A percentile compares a stretch with the other conserved stretches of the same genome.
phyloP scores from a whole-genome alignment of 2,888 invertebrate genomes.

The Drosophila cognata region DNA sequence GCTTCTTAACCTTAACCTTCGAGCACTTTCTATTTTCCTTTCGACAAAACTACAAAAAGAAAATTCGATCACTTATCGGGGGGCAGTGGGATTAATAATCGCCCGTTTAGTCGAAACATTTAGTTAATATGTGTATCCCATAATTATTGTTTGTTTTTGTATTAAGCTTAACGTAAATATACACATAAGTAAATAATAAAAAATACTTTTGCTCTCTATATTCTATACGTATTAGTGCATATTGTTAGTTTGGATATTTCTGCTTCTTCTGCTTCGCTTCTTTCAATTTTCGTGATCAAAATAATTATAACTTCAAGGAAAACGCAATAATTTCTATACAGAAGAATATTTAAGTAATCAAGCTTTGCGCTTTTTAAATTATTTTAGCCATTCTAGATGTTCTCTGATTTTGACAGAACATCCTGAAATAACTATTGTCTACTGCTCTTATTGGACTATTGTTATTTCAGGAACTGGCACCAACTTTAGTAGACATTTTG shows the following conservation, averaged over 20 bases:
- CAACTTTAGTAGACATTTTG: not conserved
- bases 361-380: not conserved
- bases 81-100: constrained; percentile 6
- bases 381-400: not conserved
- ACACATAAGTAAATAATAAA: constrained; percentile 9
- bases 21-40: constrained; percentile 69
- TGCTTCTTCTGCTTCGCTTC: not conserved
- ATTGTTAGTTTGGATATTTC: not conserved
- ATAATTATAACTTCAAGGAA: not conserved
- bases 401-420: not conserved
- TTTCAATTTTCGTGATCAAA: not conserved
- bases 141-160: constrained; percentile 13
- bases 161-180: constrained; percentile 10
- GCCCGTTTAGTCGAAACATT: constrained; percentile 65
- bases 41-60: constrained; percentile 76
- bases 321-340: not conserved
- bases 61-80: constrained; percentile 26
- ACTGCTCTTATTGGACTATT: not conserved
- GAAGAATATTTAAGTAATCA: not conserved
- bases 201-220: not conserved
- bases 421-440: not conserved
- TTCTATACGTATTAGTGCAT: constrained; percentile 1
- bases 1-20: constrained; percentile 60
- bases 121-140: constrained; percentile 26
- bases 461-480: not conserved